Evolutionary conservation across 2,888 invertebrate species (phyloP), one percentile per base, ranked within the genome.

Genomic region (Fissipunctia ypsillon): DNA sequence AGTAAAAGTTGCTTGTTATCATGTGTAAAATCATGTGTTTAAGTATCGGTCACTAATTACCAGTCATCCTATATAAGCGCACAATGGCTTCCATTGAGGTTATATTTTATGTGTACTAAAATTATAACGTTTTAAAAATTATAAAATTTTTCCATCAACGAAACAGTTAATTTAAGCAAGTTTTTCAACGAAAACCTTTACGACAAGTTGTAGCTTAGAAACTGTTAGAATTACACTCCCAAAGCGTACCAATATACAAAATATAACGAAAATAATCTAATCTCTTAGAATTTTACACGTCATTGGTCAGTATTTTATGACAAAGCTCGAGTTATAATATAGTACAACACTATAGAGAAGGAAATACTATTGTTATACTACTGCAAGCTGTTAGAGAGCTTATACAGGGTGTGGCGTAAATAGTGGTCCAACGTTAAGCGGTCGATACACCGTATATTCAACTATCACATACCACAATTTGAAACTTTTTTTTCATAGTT

Each of bases 71-170:
- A 57, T 31, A 22, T 12, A 31, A 12, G 25, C 31, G 12, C 6
- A 28, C 0, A 52, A 25, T 22, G 22, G 19, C 31, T 56, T 31
- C 22, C 31, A 56, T 9, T n/a, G n/a, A n/a, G n/a, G n/a, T n/a
- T n/a, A n/a, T n/a, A n/a, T n/a, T n/a, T n/a, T n/a, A n/a, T n/a
- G n/a, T n/a, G n/a, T n/a, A n/a, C n/a, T n/a, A n/a, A n/a, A n/a
- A n/a, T n/a, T n/a, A n/a, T n/a, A n/a, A n/a, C n/a, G n/a, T n/a
- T n/a, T n/a, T n/a, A n/a, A n/a, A n/a, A n/a, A n/a, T n/a, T n/a
- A n/a, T n/a, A n/a, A n/a, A n/a, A n/a, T n/a, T 28, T n/a, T 73
- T 65, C 72, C 41, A 70, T 50, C 28, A 70, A 76, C 65, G 60
- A 56, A 60, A 68, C n/a, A 14, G 76, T 74, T 73, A 67, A 69